Evolutionary conservation across 1,140 invertebrate genomes (phyloP).

Genomic region (Sycobia sp.): DNA sequence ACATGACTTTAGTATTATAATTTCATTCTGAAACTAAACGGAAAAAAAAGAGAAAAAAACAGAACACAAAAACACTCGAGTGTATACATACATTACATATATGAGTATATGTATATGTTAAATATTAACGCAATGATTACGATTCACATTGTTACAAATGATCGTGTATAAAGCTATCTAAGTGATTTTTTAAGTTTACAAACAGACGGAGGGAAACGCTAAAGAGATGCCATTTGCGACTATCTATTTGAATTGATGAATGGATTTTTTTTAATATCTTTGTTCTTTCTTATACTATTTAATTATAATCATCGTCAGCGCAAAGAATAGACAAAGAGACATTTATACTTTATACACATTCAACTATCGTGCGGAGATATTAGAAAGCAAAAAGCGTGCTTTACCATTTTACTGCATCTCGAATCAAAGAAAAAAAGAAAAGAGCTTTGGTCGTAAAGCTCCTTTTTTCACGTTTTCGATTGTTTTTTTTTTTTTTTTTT

Average conservation of each 20-base stretch:
- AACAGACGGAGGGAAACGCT: conserved; percentile 46
- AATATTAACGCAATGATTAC: conserved; percentile 62
- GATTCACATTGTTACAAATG: conserved; percentile 61
- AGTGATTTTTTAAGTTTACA: conserved; percentile 60
- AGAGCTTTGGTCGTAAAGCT: conserved; percentile 22
- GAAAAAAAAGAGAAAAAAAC: conserved; percentile 49
- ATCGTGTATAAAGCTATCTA: conserved; percentile 62
- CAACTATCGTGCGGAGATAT: conserved; percentile 11
- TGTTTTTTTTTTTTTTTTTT: too few relatives aligned
- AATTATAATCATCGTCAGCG: conserved; percentile 38
- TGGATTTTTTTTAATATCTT: conserved; percentile 28
- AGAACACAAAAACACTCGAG: conserved; percentile 55
- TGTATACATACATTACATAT: conserved; percentile 59
- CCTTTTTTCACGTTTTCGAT: conserved; percentile 30
- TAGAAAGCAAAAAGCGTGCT: conserved; percentile 23
- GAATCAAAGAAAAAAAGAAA: conserved; percentile 23
- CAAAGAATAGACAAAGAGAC: conserved; percentile 16
- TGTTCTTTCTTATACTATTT: conserved; percentile 39
- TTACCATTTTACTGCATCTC: conserved; percentile 25
- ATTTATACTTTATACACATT: conserved; percentile 34
- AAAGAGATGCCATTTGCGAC: conserved; percentile 56
- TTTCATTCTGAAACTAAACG: conserved; percentile 56
- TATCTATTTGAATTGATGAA: conserved; percentile 18
- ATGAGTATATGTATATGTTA: conserved; percentile 58
- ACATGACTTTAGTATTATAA: conserved; percentile 61